Evolutionary conservation across 2,113 vertebrate species (phyloP), one percentile per base, ranked within the genome.

Genomic region (Glareola pratincola): DNA sequence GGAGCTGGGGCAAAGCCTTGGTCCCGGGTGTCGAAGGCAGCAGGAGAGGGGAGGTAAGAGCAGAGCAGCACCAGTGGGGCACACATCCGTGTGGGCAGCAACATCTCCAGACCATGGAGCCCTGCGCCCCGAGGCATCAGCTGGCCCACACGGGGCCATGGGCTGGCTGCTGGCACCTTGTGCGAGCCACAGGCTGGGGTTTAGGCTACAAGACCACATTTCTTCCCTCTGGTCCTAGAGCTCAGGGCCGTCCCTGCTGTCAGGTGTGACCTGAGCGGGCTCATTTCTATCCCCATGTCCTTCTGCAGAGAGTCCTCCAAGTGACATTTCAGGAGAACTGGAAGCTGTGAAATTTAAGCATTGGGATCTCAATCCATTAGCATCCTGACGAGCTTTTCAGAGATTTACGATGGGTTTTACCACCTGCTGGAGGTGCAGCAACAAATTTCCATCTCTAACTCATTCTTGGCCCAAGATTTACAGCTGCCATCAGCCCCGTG

Each of bases 391-490:
- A 79, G 92, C 26, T 86, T 72, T 37, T 17, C 66, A 22, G 94
- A 97, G 96, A 95, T 97, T 96, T 96, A 97, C 91, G 68, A 17
- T 34, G 82, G 92, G 85, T 90, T 95, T 96, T 93, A 94, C 92
- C 95, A 95, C 94, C 95, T 90, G 91, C 88, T 51, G 88, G 57
- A 96, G 88, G 92, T 88, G 82, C 67, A 32, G 94, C 88, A 64
- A 83, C 96, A 92, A 88, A 93, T 96, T 75, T 92, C 95, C 91
- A 62, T 85, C 91, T 75, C 96, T 62, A 72, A 29, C 71, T 94
- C 85, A 12, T 88, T 90, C 88, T 56, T 72, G 63, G 84, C 34
- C 85, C 67, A 47, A 85, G 95, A 95, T 96, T 95, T 92, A 96
- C 67, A 76, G 94, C 96, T 94, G 87, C 90, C 76, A 66, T 75